Conservation (phyloP, 2,888 invertebrate species). For the Gnatocerus cornutus region DNA sequence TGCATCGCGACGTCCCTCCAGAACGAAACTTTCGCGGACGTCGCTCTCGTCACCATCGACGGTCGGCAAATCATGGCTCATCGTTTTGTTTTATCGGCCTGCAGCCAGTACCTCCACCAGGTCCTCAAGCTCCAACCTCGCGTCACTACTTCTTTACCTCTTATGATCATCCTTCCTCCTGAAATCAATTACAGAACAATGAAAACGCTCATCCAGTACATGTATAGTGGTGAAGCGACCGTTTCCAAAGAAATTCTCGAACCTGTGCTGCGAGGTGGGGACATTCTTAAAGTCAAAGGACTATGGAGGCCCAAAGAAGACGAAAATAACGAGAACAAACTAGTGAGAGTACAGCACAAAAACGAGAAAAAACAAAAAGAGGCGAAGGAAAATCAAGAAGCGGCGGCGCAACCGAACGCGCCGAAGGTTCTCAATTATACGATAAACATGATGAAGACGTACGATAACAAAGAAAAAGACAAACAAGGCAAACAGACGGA, state of each 20-base stretch:
- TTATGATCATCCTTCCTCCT: constrained; percentile 85
- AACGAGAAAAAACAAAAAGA: constrained; percentile 8
- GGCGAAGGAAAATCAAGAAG: background rate
- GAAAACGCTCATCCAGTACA: constrained; percentile 88
- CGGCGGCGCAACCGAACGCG: constrained; percentile 5
- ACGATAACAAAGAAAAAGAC: constrained; percentile 44
- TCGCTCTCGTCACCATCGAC: constrained; percentile 84
- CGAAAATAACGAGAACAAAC: constrained; percentile 64
- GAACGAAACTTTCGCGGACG: constrained; percentile 88
- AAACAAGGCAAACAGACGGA: constrained; percentile 19
- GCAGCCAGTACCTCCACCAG: constrained; percentile 79
- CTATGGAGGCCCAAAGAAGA: constrained; percentile 81
- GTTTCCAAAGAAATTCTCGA: constrained; percentile 89
- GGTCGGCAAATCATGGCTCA: constrained; percentile 89
- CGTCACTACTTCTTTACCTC: constrained; percentile 66
- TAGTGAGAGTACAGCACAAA: constrained; percentile 42
- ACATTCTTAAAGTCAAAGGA: constrained; percentile 86
- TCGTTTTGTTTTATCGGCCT: constrained; percentile 88
- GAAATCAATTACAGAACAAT: constrained; percentile 87
- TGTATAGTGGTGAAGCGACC: constrained; percentile 88
- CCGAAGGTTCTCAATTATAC: constrained; percentile 57
- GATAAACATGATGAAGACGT: constrained; percentile 52
- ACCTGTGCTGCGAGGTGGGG: constrained; percentile 86
- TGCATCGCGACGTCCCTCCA: constrained; percentile 83
- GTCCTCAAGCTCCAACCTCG: constrained; percentile 71